Evolutionary conservation across 2,888 invertebrate genomes (phyloP).

Genomic region (Xylota segnis): DNA sequence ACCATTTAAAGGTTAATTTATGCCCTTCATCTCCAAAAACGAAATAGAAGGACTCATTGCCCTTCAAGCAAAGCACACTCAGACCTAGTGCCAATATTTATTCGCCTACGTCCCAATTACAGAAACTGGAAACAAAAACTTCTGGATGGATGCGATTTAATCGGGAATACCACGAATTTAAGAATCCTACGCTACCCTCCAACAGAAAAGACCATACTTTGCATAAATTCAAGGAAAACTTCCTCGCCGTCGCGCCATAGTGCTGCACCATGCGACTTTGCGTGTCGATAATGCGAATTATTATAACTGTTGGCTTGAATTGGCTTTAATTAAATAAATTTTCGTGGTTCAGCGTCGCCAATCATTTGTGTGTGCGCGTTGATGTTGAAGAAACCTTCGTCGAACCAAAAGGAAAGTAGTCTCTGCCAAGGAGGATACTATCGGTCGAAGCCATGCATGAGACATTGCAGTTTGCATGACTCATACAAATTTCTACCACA

Average conservation of each 20-base stretch:
- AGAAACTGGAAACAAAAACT: slow-evolving; percentile 14
- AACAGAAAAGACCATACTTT: slow-evolving; percentile 42
- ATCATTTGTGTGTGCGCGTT: slow-evolving; percentile 45
- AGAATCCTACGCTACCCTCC: slow-evolving; percentile 22
- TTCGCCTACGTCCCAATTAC: slow-evolving; percentile 30
- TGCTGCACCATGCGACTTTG: slow-evolving; percentile 64
- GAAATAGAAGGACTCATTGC: neutral
- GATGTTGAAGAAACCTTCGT: neutral
- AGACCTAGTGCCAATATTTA: neutral
- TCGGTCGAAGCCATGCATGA: slow-evolving; percentile 51
- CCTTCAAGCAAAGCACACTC: neutral
- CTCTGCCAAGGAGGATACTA: slow-evolving; percentile 66
- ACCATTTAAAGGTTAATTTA: neutral
- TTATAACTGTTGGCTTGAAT: slow-evolving; percentile 59
- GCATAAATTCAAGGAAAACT: slow-evolving; percentile 56
- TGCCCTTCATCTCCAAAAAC: neutral
- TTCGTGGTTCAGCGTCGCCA: slow-evolving; percentile 66
- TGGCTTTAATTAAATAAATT: slow-evolving; percentile 74
- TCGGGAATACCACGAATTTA: slow-evolving; percentile 24
- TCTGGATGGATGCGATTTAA: slow-evolving; percentile 24
- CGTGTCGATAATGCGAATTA: slow-evolving; percentile 76
- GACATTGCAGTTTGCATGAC: slow-evolving; percentile 57
- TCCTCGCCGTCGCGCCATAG: slow-evolving; percentile 24
- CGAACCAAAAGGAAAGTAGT: slow-evolving; percentile 16
- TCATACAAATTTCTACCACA: slow-evolving; percentile 34